Conservation (phyloP, 2,888 invertebrate species). For the Pasiphila rectangulata region DNA sequence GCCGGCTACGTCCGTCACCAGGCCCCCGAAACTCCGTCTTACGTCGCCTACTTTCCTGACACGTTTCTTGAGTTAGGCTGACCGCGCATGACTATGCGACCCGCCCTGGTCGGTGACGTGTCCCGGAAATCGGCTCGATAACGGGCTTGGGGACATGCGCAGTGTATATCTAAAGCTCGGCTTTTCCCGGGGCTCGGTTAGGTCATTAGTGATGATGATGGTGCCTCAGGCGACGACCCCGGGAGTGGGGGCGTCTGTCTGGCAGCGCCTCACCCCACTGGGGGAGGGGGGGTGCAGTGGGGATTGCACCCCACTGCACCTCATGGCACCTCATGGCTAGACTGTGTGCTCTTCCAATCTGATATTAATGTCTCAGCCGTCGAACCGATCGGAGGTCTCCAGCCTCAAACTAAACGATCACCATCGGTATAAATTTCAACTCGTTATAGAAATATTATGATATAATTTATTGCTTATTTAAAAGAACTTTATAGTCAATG, state of each 20-base stretch:
- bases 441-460: neutral
- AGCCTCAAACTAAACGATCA: neutral
- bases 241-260: neutral
- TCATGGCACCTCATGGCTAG: too few relatives aligned
- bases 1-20: constrained; percentile 32
- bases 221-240: constrained; percentile 41
- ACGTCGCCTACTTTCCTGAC: constrained; percentile 43
- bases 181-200: neutral
- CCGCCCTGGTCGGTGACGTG: constrained; percentile 34
- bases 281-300: neutral
- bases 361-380: constrained; percentile 8
- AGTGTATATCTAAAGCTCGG: constrained; percentile 1
- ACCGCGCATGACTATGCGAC: constrained; percentile 67
- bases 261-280: too few relatives aligned
- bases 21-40: constrained; percentile 39
- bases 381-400: neutral
- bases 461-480: too few relatives aligned
- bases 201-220: neutral
- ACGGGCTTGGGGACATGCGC: constrained; percentile 8
- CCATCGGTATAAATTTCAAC: neutral
- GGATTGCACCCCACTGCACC: neutral
- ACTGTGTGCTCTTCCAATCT: neutral
- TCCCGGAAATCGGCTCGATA: constrained; percentile 16
- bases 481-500: too few relatives aligned
- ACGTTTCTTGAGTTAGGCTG: constrained; percentile 32